Base-by-base conservation (phyloP, 1,140 invertebrate genomes). In the Neodiprion pinetum region DNA sequence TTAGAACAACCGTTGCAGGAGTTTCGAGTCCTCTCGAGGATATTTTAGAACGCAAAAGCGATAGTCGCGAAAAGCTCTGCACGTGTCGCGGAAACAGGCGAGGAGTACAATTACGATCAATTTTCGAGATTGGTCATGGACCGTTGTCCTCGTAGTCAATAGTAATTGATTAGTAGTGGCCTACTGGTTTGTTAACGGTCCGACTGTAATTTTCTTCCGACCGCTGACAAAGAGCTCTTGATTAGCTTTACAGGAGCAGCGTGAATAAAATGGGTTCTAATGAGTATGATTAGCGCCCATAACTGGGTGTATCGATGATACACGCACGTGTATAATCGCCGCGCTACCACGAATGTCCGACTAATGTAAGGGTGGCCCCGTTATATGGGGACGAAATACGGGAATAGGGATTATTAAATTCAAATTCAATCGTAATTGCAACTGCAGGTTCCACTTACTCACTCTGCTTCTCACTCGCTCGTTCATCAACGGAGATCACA, bases 241-340 rank as follows among this genome's bases (percentile, higher is more conserved):
- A 61, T 61, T 61, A 61, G 53, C 53, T 61, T 61, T 61, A 61
- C 53, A 61, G 53, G n/a, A 61, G 53, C 53, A 12, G n/a, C 4
- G 53, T 61, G 53, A 61, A 61, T 61, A 61, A 61, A 61, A 61
- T 61, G 53, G 53, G 53, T 61, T 17, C 53, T 61, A 61, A 61
- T 17, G 53, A 61, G 53, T 61, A 61, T 61, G 53, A 61, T 61
- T 61, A 61, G 53, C 9, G 0, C 53, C 3, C n/a, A 2, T 40
- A 40, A 40, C 28, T 40, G 28, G 28, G 28, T 40, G 28, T 40
- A 2, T 40, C 28, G 11, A 61, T 17, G 11, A 61, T 61, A 61
- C 53, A 14, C 4, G 53, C n/a, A 17, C n/a, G n/a, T 61, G n/a
- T 61, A 12, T 61, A 17, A 61, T 5, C 53, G n/a, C 53, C 9